These are phyloP conservation scores for Tanypteryx hageni DNA, from an alignment of 2,888 invertebrate species.

Conservation along the genomic window DNA sequence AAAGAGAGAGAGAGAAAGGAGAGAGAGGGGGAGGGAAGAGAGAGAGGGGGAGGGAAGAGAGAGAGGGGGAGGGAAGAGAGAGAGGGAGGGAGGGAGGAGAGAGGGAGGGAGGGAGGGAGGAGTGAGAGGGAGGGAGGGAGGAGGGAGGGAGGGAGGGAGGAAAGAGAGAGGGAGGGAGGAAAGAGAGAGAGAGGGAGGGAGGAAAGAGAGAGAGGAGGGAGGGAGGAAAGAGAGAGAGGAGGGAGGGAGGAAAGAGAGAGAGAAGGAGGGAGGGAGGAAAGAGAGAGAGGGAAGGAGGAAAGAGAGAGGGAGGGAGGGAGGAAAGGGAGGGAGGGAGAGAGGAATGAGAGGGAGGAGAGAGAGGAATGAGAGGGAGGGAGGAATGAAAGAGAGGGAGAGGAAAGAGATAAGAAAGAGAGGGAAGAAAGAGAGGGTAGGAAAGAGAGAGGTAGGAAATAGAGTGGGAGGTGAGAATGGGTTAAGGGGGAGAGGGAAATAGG, in stretches of 20 bases:
- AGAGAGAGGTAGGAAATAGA: conserved; percentile 13
- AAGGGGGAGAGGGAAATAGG: background rate
- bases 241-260: background rate
- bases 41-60: conserved; percentile 44
- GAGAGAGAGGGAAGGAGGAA: background rate
- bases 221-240: conserved; percentile 35
- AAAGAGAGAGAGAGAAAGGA: background rate
- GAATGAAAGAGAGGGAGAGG: background rate
- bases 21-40: conserved; percentile 64
- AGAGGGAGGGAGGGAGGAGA: conserved; percentile 61
- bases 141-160: conserved; percentile 66
- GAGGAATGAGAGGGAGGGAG: background rate
- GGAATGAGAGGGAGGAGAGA: conserved; percentile 64
- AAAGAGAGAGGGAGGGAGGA: conserved; percentile 66
- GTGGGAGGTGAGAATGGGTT: conserved; percentile 54
- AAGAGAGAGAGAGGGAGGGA: conserved; percentile 48
- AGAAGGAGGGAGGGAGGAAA: conserved; percentile 51
- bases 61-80: conserved; percentile 59
- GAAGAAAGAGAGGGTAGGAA: background rate
- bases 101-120: conserved; percentile 66
- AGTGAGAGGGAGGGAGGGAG: conserved; percentile 65
- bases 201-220: conserved; percentile 59
- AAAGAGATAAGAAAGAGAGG: background rate
- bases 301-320: conserved; percentile 65
- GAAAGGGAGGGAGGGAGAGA: background rate